Evolutionary conservation across 2,888 invertebrate species (phyloP), one percentile per base, ranked within the genome.

Genomic region (Cremastinae sp.): DNA sequence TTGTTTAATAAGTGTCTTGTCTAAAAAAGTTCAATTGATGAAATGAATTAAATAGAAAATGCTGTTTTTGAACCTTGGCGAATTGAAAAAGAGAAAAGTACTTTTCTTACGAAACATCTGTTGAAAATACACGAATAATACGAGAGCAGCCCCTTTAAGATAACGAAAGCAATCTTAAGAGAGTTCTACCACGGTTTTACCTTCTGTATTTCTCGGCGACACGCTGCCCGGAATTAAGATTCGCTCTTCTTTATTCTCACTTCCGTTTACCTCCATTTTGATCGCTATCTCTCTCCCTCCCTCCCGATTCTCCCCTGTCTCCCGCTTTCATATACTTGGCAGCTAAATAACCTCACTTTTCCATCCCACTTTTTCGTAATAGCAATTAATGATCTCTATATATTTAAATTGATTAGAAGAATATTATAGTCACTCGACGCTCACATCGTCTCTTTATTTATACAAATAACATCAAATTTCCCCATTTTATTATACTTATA

Each of bases 371-470:
- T n/a, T n/a, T n/a, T n/a, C n/a, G 28, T 68, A 51, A 66, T 47
- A 9, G 56, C 16, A 68, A 64, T 53, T 72, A 75, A 75, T 59
- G 38, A 64, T 69, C 65, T 58, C 53, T 65, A n/a, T n/a, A n/a
- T n/a, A 73, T 73, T 59, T 69, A 54, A 49, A 28, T 58, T 43
- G 51, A 75, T 75, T 75, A 72, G 36, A 51, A 68, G n/a, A n/a
- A 16, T 61, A 75, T 75, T 62, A 71, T 71, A 61, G 66, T 75
- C 22, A 10, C 61, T 18, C 43, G 56, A 70, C 54, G 16, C 34
- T 38, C 49, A 12, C 34, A 12, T 22, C 68, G 47, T 68, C 14
- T n/a, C 38, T 3, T 36, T n/a, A n/a, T 12, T 18, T 47, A 47
- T 34, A 36, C 20, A 43, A n/a, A 36, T 34, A 10, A 47, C 34